Evolutionary conservation across 1,140 invertebrate genomes (phyloP).

Genomic region (Araneus ventricosus): DNA sequence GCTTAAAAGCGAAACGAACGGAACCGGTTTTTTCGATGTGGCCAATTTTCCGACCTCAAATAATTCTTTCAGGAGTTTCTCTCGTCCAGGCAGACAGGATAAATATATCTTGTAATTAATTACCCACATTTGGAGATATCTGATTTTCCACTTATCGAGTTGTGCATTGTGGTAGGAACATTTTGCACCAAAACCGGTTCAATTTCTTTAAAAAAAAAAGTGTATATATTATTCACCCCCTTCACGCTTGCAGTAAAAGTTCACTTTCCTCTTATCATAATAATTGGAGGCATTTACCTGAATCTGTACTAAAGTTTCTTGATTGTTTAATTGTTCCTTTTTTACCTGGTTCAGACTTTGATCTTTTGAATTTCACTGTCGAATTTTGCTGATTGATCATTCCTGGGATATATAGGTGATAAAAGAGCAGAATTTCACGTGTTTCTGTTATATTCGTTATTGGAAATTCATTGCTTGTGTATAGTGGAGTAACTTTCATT

Average conservation of each 20-base stretch:
- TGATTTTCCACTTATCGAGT: constrained; percentile 51
- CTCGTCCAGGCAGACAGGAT: constrained; percentile 32
- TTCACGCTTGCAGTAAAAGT: not conserved
- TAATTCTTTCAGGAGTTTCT: constrained; percentile 45
- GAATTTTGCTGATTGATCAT: too few relatives aligned
- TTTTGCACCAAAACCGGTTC: constrained; percentile 41
- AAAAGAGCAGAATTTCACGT: too few relatives aligned
- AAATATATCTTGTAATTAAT: constrained; percentile 67
- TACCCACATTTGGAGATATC: constrained; percentile 48
- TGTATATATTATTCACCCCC: not conserved
- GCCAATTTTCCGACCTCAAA: constrained; percentile 54
- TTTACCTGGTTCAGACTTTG: too few relatives aligned
- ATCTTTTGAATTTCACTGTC: too few relatives aligned
- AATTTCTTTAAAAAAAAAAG: not conserved
- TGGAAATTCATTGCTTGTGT: too few relatives aligned
- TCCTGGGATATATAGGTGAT: too few relatives aligned
- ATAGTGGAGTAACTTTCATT: too few relatives aligned
- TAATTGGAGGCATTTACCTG: not conserved
- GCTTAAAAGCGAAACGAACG: constrained; percentile 1
- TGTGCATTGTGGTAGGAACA: constrained; percentile 44
- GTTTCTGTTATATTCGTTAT: too few relatives aligned
- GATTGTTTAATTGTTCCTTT: too few relatives aligned
- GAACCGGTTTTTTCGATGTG: constrained; percentile 34
- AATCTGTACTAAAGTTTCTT: too few relatives aligned
- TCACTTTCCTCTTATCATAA: not conserved